Evolutionary conservation across 2,797 vertebrate genomes (phyloP).

Genomic region (Menidia menidia): DNA sequence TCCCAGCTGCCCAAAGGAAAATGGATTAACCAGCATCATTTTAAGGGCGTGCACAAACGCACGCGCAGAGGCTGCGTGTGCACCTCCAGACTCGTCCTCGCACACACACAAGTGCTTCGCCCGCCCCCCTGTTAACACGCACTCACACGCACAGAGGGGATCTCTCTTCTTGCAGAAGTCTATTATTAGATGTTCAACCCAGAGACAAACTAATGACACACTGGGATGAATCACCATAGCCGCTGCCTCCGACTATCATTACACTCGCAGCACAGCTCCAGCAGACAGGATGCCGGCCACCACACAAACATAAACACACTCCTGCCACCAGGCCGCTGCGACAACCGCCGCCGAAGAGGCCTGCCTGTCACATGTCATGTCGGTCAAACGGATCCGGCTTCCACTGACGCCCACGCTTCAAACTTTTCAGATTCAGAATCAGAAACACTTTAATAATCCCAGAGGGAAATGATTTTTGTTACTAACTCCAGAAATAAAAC

Average conservation of each 20-base stretch:
- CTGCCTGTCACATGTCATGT: slow-evolving; percentile 31
- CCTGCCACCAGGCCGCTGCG: slow-evolving; percentile 27
- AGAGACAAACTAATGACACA: slow-evolving; percentile 88
- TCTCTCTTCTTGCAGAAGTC: slow-evolving; percentile 78
- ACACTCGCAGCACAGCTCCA: slow-evolving; percentile 55
- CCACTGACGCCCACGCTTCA: background rate
- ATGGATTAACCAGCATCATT: slow-evolving; percentile 40
- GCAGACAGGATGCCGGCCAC: slow-evolving; percentile 61
- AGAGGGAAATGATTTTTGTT: too few species aligned
- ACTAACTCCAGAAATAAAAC: too few species aligned
- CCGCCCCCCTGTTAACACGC: slow-evolving; percentile 59
- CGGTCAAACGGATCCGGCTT: slow-evolving; percentile 2
- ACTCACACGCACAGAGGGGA: slow-evolving; percentile 73
- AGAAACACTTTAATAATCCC: too few species aligned
- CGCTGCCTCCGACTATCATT: slow-evolving; percentile 72
- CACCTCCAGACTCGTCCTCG: slow-evolving; percentile 46
- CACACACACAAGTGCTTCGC: slow-evolving; percentile 59
- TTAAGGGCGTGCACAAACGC: slow-evolving; percentile 23
- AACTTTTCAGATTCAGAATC: too few species aligned
- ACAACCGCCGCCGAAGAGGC: slow-evolving; percentile 25
- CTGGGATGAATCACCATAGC: slow-evolving; percentile 80
- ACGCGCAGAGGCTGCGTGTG: slow-evolving; percentile 27
- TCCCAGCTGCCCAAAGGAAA: slow-evolving; percentile 56
- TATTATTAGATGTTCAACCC: slow-evolving; percentile 88
- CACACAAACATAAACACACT: slow-evolving; percentile 31